A percentile compares a stretch with the other conserved stretches of the same genome.
Evolutionary conservation across 2,888 invertebrate genomes (phyloP).

Genomic region (Chymomyza caudatula): DNA sequence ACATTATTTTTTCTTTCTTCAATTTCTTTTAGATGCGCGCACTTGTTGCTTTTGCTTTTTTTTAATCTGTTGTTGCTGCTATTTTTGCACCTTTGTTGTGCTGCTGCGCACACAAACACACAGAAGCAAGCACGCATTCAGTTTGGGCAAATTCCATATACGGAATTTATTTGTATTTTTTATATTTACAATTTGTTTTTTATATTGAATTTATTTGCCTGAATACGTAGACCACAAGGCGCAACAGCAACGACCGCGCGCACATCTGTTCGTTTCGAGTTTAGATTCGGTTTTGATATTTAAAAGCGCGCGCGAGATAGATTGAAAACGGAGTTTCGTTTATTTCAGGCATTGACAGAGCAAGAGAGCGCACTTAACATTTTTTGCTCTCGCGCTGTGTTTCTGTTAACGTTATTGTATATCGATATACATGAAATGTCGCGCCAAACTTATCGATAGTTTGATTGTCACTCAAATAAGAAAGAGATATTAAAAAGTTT

Average conservation of each 20-base stretch:
- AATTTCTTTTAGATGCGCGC: constrained; percentile 10
- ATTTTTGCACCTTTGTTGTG: constrained; percentile 41
- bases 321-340: neutral
- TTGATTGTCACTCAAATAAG: neutral
- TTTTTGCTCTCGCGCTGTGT: neutral
- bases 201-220: neutral
- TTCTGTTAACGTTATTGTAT: neutral
- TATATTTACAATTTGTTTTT: too few relatives aligned
- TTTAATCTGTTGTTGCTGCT: constrained; percentile 29
- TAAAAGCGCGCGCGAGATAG: neutral
- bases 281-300: neutral
- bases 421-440: too few relatives aligned
- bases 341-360: too few relatives aligned
- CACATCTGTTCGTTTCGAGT: neutral
- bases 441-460: neutral
- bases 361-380: neutral
- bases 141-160: neutral
- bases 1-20: constrained; percentile 13
- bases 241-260: neutral
- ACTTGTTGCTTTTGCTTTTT: constrained; percentile 8
- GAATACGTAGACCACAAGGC: neutral
- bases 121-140: neutral
- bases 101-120: constrained; percentile 19
- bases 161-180: neutral
- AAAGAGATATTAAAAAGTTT: neutral